A percentile compares a stretch with the other conserved stretches of the same genome.
Conservation (phyloP, 2,888 invertebrate genomes). For the Sminthurinus aureus region DNA sequence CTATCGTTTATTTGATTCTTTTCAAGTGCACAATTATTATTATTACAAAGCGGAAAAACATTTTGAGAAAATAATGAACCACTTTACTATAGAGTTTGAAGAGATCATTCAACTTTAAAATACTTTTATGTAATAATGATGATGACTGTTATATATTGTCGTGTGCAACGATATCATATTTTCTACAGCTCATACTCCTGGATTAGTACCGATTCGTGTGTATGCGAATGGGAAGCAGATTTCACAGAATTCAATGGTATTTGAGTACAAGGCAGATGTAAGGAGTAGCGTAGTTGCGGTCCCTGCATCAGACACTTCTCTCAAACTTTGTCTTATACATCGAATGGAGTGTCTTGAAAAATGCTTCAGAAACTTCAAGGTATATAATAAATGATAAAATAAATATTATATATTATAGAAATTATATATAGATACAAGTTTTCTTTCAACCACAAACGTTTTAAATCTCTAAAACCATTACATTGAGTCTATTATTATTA, state of each 20-base stretch:
- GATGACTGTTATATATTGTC: neutral
- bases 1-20: no score
- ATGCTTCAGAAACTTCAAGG: slow-evolving; percentile 60
- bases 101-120: slow-evolving; percentile 2
- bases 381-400: slow-evolving; percentile 15
- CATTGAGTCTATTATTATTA: no score
- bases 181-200: slow-evolving; percentile 59
- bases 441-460: neutral
- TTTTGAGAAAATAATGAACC: no score
- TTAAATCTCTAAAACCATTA: neutral
- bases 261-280: slow-evolving; percentile 60
- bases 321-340: slow-evolving; percentile 60
- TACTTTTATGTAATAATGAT: neutral
- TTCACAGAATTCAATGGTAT: slow-evolving; percentile 60
- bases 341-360: slow-evolving; percentile 60
- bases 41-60: no score
- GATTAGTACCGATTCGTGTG: slow-evolving; percentile 59
- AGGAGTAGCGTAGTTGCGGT: slow-evolving; percentile 58
- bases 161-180: neutral
- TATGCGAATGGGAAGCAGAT: slow-evolving; percentile 60
- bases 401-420: neutral
- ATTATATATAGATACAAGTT: neutral
- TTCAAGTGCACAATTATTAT: no score
- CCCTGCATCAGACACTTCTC: slow-evolving; percentile 58
- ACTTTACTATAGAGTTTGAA: neutral